Evolutionary conservation across 2,113 vertebrate genomes (phyloP), one percentile per base, ranked within the genome.

Genomic region (Saimiri boliviensis): DNA sequence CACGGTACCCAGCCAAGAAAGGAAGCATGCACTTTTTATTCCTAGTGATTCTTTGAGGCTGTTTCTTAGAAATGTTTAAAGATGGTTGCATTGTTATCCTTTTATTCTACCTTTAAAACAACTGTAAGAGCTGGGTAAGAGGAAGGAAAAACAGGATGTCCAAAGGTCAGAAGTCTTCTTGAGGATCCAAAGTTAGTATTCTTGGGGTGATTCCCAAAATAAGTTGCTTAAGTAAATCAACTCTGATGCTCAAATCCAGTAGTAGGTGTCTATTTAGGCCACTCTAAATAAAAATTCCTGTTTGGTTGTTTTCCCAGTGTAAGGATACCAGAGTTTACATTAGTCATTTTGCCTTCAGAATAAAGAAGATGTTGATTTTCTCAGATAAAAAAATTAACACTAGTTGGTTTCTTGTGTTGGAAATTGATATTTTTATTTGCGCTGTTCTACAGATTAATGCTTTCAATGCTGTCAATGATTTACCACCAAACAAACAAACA

Each of bases 11-110:
- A 17, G 49, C 49, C 49, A 17, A 49, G 49, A 49, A 58, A 95
- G 56, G 42, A 95, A 94, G 25, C 11, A 79, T 6, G 6, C 4
- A 93, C 49, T 94, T 94, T 84, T 95, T 21, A 74, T 82, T 95
- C 42, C 30, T 71, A 71, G 23, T 66, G 32, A 79, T 71, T 84
- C 25, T 35, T 86, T 49, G 87, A 86, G 47, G 3, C 68, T 94
- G 16, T 86, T 93, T 93, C 68, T 86, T 86, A 91, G 84, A 85
- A 86, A 71, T 54, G 73, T 88, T 96, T 73, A 94, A 81, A 93
- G 56, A 37, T 52, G 25, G 8, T 68, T 88, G 35, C 89, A 5
- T 52, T 88, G 92, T 82, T 70, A 95, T 85, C n/a, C 11, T 58
- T 20, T 94, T n/a, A 71, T 87, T 90, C 37, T 80, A 88, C 63